Percentiles rank a stretch among this genome's conserved stretches.
phyloP scores from a whole-genome alignment of 2,113 vertebrate genomes.

The Xiphias gladius region DNA sequence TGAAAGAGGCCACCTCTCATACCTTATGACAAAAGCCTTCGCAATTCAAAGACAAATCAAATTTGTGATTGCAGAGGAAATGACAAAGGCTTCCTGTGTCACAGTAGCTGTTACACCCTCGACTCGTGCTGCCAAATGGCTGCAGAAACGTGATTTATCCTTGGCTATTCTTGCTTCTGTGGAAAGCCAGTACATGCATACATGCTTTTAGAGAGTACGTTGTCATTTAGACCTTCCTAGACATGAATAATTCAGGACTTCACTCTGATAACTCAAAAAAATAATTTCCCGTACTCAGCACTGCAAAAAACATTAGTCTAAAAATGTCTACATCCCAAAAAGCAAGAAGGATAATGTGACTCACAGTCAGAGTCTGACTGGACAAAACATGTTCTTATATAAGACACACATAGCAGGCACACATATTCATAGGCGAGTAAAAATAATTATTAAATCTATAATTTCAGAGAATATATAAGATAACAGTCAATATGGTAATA shows the following conservation, averaged over 20 bases:
- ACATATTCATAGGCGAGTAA: not conserved
- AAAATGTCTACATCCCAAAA: constrained; percentile 1
- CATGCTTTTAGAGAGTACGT: constrained; percentile 45
- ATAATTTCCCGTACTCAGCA: constrained; percentile 4
- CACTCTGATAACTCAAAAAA: constrained; percentile 9
- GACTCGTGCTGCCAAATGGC: constrained; percentile 15
- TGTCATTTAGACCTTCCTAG: constrained; percentile 35
- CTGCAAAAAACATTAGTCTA: not conserved
- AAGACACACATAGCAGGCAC: not conserved
- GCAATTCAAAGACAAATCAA: constrained; percentile 15
- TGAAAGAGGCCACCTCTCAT: not conserved
- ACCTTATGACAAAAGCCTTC: not conserved
- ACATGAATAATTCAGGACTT: constrained; percentile 56
- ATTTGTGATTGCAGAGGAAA: constrained; percentile 16
- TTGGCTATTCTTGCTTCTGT: constrained; percentile 13
- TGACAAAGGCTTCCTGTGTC: constrained; percentile 28
- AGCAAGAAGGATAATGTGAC: not conserved
- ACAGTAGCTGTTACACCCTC: constrained; percentile 3
- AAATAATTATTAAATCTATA: not conserved
- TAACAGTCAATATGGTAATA: not conserved
- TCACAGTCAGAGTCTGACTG: not conserved
- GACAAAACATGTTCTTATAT: not conserved
- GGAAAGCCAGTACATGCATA: constrained; percentile 40
- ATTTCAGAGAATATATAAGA: not conserved
- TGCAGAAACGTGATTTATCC: constrained; percentile 7